Percentiles rank a stretch among this genome's conserved stretches.
phyloP scores from a whole-genome alignment of 2,888 invertebrate species.

The Ectemnius continuus region DNA sequence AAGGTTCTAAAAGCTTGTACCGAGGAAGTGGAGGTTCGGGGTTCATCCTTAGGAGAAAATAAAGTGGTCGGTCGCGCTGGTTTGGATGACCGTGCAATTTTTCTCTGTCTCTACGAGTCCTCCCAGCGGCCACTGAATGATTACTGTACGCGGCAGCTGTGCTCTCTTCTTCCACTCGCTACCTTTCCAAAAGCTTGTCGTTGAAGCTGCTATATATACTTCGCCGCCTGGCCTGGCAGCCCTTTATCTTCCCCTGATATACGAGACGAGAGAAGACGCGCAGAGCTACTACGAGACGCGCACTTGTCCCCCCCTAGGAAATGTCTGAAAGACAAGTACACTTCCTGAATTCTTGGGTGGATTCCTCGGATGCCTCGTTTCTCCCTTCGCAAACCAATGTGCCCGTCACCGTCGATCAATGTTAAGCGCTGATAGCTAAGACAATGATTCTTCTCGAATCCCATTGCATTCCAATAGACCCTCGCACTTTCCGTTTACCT shows the following conservation, averaged over 20 bases:
- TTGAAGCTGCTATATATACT: conserved; percentile 57
- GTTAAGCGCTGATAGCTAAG: too few relatives aligned
- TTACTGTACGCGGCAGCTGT: conserved; percentile 45
- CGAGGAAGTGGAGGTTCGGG: neutral
- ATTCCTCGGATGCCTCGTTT: too few relatives aligned
- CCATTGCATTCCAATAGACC: too few relatives aligned
- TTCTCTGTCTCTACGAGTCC: conserved; percentile 23
- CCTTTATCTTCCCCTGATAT: conserved; percentile 61
- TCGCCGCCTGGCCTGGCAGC: conserved; percentile 51
- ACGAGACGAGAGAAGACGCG: conserved; percentile 39
- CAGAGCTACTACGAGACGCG: conserved; percentile 18
- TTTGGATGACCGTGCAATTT: conserved; percentile 24
- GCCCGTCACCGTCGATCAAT: neutral
- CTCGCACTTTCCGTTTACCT: too few relatives aligned
- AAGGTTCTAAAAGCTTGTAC: too few relatives aligned
- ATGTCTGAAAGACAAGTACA: too few relatives aligned
- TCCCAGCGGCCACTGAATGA: conserved; percentile 40
- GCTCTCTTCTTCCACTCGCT: conserved; percentile 16
- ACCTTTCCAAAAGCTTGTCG: conserved; percentile 49
- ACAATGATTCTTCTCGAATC: too few relatives aligned
- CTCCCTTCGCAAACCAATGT: too few relatives aligned
- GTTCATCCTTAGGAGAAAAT: neutral
- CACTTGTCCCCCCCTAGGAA: conserved; percentile 27
- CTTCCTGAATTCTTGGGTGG: too few relatives aligned
- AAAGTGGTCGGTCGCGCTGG: neutral